phyloP scores from a whole-genome alignment of 2,797 vertebrate species.

The Steatocranus sp. region DNA sequence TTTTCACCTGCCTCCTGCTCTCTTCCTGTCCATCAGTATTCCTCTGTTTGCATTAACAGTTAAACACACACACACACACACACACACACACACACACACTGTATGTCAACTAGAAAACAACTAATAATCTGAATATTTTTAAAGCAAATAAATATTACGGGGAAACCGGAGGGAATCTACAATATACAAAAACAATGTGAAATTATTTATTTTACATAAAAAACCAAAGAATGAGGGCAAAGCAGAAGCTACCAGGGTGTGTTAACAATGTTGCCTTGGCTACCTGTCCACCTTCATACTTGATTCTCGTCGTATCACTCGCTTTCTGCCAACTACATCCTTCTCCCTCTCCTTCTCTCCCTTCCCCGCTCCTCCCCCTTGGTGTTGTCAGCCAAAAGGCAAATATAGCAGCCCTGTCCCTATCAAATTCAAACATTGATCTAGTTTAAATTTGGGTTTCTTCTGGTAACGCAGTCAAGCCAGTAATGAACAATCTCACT shows the following conservation, averaged over 20 bases:
- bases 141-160: not conserved
- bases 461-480: not conserved
- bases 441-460: not conserved
- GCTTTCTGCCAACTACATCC: not conserved
- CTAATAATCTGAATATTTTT: not conserved
- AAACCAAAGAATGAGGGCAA: accelerated
- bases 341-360: not conserved
- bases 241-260: not conserved
- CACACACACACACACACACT: not conserved
- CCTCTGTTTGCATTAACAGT: not conserved
- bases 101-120: not conserved
- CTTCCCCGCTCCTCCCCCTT: accelerated
- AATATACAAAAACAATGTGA: not conserved
- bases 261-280: not conserved
- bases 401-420: not conserved
- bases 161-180: accelerated
- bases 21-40: not conserved
- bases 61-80: not conserved
- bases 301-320: not conserved
- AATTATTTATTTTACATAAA: not conserved
- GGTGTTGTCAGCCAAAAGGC: not conserved
- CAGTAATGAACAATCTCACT: accelerated
- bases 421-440: not conserved
- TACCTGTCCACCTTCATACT: not conserved
- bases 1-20: not conserved